Conservation (phyloP, 2,888 invertebrate species). For the Tanypteryx hageni region DNA sequence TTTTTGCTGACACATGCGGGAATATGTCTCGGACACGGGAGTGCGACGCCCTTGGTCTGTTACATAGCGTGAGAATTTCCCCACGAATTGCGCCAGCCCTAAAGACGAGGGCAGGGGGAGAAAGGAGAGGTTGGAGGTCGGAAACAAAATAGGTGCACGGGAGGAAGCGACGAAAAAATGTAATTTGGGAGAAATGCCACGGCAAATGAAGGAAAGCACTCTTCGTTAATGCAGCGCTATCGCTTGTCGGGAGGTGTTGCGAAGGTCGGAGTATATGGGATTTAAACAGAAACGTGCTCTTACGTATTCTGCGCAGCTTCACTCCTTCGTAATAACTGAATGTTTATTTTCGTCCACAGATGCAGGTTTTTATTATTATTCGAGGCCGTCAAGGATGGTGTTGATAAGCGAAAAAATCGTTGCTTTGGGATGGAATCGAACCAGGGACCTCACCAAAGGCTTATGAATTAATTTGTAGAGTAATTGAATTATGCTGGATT, state of each 20-base stretch:
- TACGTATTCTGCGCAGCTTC: not conserved
- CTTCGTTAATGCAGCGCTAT: not conserved
- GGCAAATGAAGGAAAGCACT: not conserved
- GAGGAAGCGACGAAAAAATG: not conserved
- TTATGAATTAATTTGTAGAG: no score
- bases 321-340: not conserved
- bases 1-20: slow-evolving; percentile 10
- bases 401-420: not conserved
- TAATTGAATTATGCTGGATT: no score
- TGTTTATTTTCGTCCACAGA: not conserved
- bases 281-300: not conserved
- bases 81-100: not conserved
- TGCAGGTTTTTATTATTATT: not conserved
- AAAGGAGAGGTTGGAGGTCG: not conserved
- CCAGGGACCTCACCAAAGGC: no score
- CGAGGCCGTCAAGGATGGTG: not conserved
- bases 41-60: not conserved
- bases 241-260: not conserved
- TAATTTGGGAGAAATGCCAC: not conserved
- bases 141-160: no score
- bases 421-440: no score
- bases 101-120: not conserved
- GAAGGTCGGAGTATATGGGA: not conserved
- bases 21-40: not conserved
- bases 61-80: not conserved